phyloP scores from a whole-genome alignment of 2,797 vertebrate genomes.

The Acanthornis magna region DNA sequence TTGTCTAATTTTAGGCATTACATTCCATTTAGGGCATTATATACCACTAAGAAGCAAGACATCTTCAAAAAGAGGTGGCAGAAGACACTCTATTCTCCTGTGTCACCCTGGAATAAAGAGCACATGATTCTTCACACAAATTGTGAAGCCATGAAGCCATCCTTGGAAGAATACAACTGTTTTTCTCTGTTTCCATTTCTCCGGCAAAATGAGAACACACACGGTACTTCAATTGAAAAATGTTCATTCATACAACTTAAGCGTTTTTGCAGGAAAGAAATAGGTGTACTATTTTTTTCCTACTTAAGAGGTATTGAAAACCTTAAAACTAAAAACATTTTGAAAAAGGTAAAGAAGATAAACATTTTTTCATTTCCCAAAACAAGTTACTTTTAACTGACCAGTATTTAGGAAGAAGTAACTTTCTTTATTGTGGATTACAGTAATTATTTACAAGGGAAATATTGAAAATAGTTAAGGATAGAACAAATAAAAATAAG shows the following conservation, averaged over 20 bases:
- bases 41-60: not conserved
- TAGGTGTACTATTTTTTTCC: not conserved
- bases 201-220: not conserved
- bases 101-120: not conserved
- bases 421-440: not conserved
- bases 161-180: not conserved
- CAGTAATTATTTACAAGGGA: not conserved
- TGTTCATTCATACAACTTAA: not conserved
- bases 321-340: not conserved
- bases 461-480: not conserved
- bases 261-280: not conserved
- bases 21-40: fast-evolving
- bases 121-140: not conserved
- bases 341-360: fast-evolving
- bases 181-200: not conserved
- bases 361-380: not conserved
- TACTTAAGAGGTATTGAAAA: not conserved
- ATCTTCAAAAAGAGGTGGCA: not conserved
- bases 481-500: not conserved
- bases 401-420: not conserved
- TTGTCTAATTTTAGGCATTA: not conserved
- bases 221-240: not conserved
- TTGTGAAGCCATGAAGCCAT: not conserved
- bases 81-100: not conserved
- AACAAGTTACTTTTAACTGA: not conserved